Percentiles rank a stretch among this genome's conserved stretches.
Evolutionary conservation across 2,113 vertebrate species (phyloP).

Genomic region (Corvus cornix): DNA sequence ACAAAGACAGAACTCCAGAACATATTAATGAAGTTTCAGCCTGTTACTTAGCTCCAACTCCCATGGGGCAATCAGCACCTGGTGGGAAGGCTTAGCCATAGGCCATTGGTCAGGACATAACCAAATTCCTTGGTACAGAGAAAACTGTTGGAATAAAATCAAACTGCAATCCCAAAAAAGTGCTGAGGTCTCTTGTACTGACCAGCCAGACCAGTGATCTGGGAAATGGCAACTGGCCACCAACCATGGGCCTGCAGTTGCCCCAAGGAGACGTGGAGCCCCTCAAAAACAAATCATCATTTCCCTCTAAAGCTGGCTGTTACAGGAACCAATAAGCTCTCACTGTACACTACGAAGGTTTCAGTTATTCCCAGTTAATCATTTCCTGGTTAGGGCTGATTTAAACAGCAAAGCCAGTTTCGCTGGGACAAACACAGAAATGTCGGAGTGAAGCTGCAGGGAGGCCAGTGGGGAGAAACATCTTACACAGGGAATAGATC

Average conservation of each 20-base stretch:
- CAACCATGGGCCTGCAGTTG: fast-evolving
- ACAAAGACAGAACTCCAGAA: neutral
- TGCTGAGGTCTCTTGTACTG: neutral
- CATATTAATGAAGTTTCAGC: neutral
- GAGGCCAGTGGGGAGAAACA: neutral
- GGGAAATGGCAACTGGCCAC: neutral
- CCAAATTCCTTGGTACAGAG: neutral
- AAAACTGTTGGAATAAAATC: neutral
- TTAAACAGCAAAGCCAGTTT: neutral
- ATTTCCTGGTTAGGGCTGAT: slow-evolving; percentile 7
- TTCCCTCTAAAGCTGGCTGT: neutral
- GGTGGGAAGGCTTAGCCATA: neutral
- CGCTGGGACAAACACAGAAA: neutral
- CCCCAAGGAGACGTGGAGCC: neutral
- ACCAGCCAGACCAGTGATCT: neutral
- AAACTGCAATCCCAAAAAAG: neutral
- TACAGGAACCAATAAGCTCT: neutral
- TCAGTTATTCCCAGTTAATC: slow-evolving; percentile 18
- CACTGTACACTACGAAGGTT: neutral
- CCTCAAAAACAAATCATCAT: neutral
- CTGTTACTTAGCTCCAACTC: neutral
- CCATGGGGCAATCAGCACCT: neutral
- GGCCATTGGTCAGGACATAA: neutral
- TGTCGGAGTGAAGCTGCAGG: neutral
- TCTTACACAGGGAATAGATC: neutral